A percentile compares a stretch with the other conserved stretches of the same genome.
Conservation (phyloP, 1,140 invertebrate species). For the Dreissena rostriformis region DNA sequence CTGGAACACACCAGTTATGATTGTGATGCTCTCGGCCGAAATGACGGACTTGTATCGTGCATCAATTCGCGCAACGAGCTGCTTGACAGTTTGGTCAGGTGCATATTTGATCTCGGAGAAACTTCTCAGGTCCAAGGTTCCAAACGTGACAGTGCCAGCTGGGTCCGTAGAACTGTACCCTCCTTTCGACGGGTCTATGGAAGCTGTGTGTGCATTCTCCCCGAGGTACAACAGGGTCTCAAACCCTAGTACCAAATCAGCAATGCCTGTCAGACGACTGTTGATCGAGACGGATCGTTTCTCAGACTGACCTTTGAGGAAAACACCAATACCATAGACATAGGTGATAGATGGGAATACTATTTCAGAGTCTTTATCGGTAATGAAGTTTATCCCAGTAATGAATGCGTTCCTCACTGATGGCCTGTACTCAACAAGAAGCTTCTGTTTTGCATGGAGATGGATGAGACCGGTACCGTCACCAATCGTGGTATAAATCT, state of each 20-base stretch:
- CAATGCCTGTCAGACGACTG: constrained; percentile 66
- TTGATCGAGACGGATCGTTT: constrained; percentile 62
- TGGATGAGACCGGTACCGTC: constrained; percentile 70
- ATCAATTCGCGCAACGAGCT: constrained; percentile 64
- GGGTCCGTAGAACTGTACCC: constrained; percentile 44
- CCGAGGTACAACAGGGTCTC: constrained; percentile 65
- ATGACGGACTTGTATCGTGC: constrained; percentile 66
- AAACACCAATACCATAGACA: constrained; percentile 67
- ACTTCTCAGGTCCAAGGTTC: constrained; percentile 68
- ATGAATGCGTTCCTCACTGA: constrained; percentile 65
- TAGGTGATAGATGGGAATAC: constrained; percentile 67
- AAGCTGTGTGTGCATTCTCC: constrained; percentile 65
- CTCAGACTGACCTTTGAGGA: constrained; percentile 56
- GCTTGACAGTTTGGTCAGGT: constrained; percentile 63
- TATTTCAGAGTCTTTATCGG: constrained; percentile 68
- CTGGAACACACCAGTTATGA: constrained; percentile 65
- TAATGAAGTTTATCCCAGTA: constrained; percentile 71
- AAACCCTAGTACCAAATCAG: constrained; percentile 65
- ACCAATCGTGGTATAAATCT: constrained; percentile 62
- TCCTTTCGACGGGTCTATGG: constrained; percentile 13
- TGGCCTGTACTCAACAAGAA: constrained; percentile 66
- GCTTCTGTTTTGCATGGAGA: constrained; percentile 64
- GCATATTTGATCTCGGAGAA: constrained; percentile 65
- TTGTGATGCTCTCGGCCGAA: constrained; percentile 68
- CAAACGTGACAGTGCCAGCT: constrained; percentile 64